Evolutionary conservation across 2,888 invertebrate genomes (phyloP).

Genomic region (Vanessa cardui): DNA sequence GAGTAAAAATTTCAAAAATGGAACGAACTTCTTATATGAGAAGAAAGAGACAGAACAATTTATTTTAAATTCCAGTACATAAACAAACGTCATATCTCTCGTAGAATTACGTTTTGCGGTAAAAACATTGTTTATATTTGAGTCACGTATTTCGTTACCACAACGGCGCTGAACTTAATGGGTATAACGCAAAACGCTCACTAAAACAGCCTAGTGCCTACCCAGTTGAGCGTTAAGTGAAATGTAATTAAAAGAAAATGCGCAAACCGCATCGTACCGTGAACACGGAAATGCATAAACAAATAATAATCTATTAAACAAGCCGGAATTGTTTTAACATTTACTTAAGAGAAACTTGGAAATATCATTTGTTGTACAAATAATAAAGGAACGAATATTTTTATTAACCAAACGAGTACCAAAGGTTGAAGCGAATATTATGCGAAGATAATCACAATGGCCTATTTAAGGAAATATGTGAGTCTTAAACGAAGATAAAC

Average conservation of each 20-base stretch:
- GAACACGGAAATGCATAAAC: slow-evolving; percentile 43
- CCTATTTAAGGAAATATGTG: too few species aligned
- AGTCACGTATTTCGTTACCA: slow-evolving; percentile 35
- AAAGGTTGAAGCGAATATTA: neutral
- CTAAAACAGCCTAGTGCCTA: slow-evolving; percentile 31
- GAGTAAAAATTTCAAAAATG: neutral
- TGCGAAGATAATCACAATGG: too few species aligned
- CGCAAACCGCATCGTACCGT: slow-evolving; percentile 51
- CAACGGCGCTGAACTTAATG: slow-evolving; percentile 32
- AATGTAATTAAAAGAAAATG: slow-evolving; percentile 49
- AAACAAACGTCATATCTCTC: slow-evolving; percentile 19
- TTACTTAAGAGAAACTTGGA: neutral
- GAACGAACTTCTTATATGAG: too few species aligned
- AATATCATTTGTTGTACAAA: neutral
- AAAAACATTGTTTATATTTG: slow-evolving; percentile 27
- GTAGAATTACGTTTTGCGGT: slow-evolving; percentile 28
- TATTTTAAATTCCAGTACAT: slow-evolving; percentile 8
- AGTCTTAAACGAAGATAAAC: too few species aligned
- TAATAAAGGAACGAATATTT: neutral
- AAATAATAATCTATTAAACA: slow-evolving; percentile 60
- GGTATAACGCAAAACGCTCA: slow-evolving; percentile 29
- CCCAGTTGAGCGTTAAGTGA: slow-evolving; percentile 45
- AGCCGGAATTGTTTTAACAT: neutral
- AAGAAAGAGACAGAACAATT: neutral
- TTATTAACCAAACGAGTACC: neutral